A percentile compares a stretch with the other conserved stretches of the same genome.
These are phyloP conservation scores for Charanyca ferruginea DNA, from an alignment of 2,888 invertebrate genomes.

Conservation along the genomic window DNA sequence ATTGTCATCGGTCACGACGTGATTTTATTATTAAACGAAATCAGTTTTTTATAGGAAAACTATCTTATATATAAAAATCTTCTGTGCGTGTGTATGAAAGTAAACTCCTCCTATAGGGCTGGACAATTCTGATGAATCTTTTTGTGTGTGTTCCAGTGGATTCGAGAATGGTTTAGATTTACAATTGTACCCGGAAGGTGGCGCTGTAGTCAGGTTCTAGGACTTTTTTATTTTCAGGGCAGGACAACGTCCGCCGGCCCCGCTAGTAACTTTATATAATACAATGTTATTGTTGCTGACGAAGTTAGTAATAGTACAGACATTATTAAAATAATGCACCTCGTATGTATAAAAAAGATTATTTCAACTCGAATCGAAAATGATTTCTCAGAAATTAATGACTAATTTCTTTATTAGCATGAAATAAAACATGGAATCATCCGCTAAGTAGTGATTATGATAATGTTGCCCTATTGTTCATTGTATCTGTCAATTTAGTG, in stretches of 20 bases:
- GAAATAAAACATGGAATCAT: constrained; percentile 22
- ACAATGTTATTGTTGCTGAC: too few relatives aligned
- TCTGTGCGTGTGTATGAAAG: too few relatives aligned
- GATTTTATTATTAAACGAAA: constrained; percentile 28
- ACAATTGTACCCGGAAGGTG: too few relatives aligned
- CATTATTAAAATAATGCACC: not conserved
- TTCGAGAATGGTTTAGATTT: too few relatives aligned
- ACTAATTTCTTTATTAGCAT: constrained; percentile 42
- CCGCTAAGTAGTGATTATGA: constrained; percentile 36
- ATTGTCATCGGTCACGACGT: constrained; percentile 45
- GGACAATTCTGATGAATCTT: too few relatives aligned
- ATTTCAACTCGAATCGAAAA: not conserved
- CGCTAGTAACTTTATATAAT: too few relatives aligned
- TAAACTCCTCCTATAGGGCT: too few relatives aligned
- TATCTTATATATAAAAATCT: not conserved
- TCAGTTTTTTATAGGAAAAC: constrained; percentile 1
- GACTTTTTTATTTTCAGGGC: too few relatives aligned
- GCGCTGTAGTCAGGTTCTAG: too few relatives aligned
- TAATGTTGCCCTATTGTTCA: constrained; percentile 45
- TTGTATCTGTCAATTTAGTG: constrained; percentile 27
- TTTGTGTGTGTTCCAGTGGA: too few relatives aligned
- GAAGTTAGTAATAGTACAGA: too few relatives aligned
- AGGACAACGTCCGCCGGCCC: too few relatives aligned
- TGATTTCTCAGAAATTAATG: constrained; percentile 26
- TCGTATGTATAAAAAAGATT: not conserved